Evolutionary conservation across 2,113 vertebrate genomes (phyloP), one percentile per base, ranked within the genome.

Genomic region (Pterophyllum scalare): DNA sequence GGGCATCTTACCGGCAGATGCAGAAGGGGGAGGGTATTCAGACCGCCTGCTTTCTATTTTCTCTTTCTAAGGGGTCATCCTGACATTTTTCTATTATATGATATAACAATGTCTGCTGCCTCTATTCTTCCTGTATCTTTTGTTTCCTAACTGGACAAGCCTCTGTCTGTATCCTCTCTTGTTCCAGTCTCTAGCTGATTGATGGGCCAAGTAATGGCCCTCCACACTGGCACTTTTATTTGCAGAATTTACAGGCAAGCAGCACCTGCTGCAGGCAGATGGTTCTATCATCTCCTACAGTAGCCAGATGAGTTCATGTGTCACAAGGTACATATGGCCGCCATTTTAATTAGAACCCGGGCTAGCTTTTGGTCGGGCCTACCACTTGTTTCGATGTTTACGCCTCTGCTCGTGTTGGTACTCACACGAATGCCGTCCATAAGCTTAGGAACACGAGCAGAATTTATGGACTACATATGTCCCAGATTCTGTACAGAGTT

Each of bases 261-360:
- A 54, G 65, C 86, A 82, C 89, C 88, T 89, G 89, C 85, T 86
- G 87, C 31, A 33, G 80, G 64, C 84, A 85, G 87, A 90, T 86
- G 90, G 54, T 24, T 78, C 81, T 31, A 54, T 88, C 77, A 49
- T 74, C 75, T 81, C 57, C 62, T 49, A 26, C 35, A 59, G 70
- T 62, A 62, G 40, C 75, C 64, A 38, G 26, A 79, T 24, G 24
- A 75, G 65, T 54, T 78, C 62, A 54, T 35, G 56, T 78, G 72
- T 60, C 60, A 67, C 4, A 46, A 38, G 74, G 24, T 43, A 9
- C 60, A 46, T 24, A 62, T 62, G 49, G 65, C 28, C 43, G 33
- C 31, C 31, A 72, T 72, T 72, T 72, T 52, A 72, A 72, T 54
- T 26, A 52, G 70, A 38, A 59, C 40, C 65, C 49, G 10, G 17